A percentile compares a stretch with the other conserved stretches of the same genome.
Conservation (phyloP, 2,797 vertebrate genomes). For the Ctenopoma kingsleyae region DNA sequence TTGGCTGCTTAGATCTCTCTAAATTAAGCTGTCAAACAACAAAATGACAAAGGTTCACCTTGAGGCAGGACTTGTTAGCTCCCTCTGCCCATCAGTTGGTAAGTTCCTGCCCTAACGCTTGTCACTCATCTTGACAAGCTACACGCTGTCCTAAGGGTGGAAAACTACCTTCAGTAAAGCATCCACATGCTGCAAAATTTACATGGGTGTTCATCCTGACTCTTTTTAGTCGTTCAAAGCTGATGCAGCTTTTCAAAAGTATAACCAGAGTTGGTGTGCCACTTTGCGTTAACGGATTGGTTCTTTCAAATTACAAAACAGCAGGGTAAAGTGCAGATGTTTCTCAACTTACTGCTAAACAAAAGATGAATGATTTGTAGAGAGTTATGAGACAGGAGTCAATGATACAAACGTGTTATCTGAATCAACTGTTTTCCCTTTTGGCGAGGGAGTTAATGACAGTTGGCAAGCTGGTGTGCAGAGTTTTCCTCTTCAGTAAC, state of each 20-base stretch:
- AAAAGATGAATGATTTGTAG: neutral
- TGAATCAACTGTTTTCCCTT: neutral
- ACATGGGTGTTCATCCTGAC: neutral
- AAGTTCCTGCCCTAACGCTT: neutral
- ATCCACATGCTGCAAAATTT: neutral
- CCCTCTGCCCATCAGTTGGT: neutral
- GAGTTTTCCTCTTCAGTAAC: neutral
- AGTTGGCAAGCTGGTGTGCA: neutral
- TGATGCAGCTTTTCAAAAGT: neutral
- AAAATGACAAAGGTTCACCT: slow-evolving; percentile 5
- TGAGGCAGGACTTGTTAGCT: neutral
- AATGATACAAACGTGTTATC: neutral
- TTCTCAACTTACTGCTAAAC: neutral
- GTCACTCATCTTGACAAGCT: slow-evolving; percentile 14
- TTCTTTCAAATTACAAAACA: neutral
- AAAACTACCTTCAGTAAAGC: slow-evolving; percentile 22
- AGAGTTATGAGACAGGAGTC: neutral
- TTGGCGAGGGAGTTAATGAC: neutral
- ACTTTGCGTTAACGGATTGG: neutral
- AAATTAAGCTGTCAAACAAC: slow-evolving; percentile 8
- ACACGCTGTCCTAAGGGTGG: slow-evolving; percentile 1
- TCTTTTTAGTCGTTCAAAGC: neutral
- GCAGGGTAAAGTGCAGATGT: too few relatives aligned
- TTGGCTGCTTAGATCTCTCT: neutral
- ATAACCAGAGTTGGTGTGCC: too few relatives aligned